A percentile compares a stretch with the other conserved stretches of the same genome.
These are phyloP conservation scores for Drosophila simulans DNA, from an alignment of 1,140 invertebrate species.

Conservation along the genomic window DNA sequence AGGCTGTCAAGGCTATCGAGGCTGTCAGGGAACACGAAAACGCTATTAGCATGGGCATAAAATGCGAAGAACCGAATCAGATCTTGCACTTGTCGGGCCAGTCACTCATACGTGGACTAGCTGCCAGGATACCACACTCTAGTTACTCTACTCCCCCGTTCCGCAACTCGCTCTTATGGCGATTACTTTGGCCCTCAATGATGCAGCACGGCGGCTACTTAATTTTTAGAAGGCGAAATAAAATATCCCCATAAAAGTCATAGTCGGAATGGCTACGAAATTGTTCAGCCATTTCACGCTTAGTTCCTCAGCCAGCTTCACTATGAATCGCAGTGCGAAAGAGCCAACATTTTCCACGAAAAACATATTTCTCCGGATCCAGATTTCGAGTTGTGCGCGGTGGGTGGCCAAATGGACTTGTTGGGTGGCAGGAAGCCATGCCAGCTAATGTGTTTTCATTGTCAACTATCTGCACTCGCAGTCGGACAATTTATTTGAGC, in stretches of 20 bases:
- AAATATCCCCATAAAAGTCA: slow-evolving; percentile 40
- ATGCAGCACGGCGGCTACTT: slow-evolving; percentile 55
- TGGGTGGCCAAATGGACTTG: too few relatives aligned
- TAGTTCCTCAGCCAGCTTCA: not conserved
- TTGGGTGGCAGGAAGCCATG: not conserved
- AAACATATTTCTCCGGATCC: too few relatives aligned
- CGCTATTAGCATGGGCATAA: slow-evolving; percentile 73
- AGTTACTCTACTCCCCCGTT: slow-evolving; percentile 11
- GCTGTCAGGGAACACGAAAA: slow-evolving; percentile 62
- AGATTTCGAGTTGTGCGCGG: too few relatives aligned
- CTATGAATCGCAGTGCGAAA: slow-evolving; percentile 4
- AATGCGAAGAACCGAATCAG: slow-evolving; percentile 61
- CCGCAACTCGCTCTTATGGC: not conserved
- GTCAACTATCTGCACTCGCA: slow-evolving; percentile 52
- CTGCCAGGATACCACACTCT: slow-evolving; percentile 47
- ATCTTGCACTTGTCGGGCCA: slow-evolving; percentile 16
- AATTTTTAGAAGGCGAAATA: slow-evolving; percentile 46
- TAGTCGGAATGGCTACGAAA: slow-evolving; percentile 10
- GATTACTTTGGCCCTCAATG: slow-evolving; percentile 31
- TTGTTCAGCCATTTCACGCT: slow-evolving; percentile 18
- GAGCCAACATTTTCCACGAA: too few relatives aligned
- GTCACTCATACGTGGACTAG: slow-evolving; percentile 24
- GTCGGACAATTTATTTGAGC: slow-evolving; percentile 71
- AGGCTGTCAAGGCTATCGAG: slow-evolving; percentile 41
- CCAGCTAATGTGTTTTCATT: slow-evolving; percentile 73